Base-by-base conservation (phyloP, 2,113 vertebrate genomes). In the Etia nguti region DNA sequence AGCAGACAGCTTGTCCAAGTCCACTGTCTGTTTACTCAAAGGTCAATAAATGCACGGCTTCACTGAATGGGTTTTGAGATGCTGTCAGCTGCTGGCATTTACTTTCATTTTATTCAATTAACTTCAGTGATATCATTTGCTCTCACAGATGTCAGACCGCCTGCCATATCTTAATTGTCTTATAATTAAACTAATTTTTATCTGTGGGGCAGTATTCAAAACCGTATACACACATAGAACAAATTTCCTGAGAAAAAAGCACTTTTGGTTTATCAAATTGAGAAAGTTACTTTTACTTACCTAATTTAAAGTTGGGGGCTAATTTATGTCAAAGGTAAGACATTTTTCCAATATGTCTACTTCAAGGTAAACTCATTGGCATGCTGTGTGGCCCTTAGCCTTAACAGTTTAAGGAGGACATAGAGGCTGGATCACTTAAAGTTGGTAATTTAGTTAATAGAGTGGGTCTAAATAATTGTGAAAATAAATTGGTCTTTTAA, bases 401-500 rank as follows among this genome's bases (percentile, higher is more conserved):
- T 38, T 36, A 81, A 85, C 46, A 79, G 52, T 75, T 65, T 31
- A 22, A 84, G 52, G 24, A 85, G 62, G 20, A 38, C 80, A 59
- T 26, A 20, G 55, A 90, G 77, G 62, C 70, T 41, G 24, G 55
- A 91, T 86, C 86, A 89, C 86, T 92, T 92, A 54, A 93, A 85
- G 86, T 77, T 88, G 48, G 83, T 91, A 79, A 95, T 92, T 88
- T 90, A 73, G 90, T 87, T 94, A 94, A 93, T 88, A 89, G 81
- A 90, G 89, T 89, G 62, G 85, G 57, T 54, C 92, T 91, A 86
- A 90, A 92, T 91, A 92, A 95, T 93, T 91, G 92, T 50, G 84
- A 83, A 86, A 93, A 89, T 90, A 94, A 95, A 95, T 93, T 93
- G 92, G 87, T 94, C 88, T 91, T 90, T 88, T 92, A 92, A 93